These are phyloP conservation scores for Lithophane leautieri DNA, from an alignment of 2,888 invertebrate species.

Conservation along the genomic window DNA sequence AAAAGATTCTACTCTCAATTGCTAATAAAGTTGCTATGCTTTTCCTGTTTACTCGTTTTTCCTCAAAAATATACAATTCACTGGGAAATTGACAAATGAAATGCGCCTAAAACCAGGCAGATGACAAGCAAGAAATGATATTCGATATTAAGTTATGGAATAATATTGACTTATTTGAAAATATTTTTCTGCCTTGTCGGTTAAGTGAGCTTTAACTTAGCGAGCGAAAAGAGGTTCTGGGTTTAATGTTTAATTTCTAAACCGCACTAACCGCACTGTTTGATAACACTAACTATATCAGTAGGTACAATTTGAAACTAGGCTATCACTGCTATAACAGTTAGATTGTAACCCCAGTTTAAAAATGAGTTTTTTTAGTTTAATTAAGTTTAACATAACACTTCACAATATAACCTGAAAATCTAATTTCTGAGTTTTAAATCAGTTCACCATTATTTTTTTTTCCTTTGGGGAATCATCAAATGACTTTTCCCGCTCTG, in stretches of 20 bases:
- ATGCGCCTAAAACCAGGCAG: constrained; percentile 26
- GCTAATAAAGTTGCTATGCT: constrained; percentile 27
- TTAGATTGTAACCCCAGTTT: too few species aligned
- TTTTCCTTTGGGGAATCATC: too few species aligned
- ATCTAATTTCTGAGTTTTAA: neutral
- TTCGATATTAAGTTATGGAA: constrained; percentile 31
- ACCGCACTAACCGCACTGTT: too few species aligned
- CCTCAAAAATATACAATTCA: constrained; percentile 31
- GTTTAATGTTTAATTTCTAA: neutral
- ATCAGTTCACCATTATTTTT: constrained; percentile 11
- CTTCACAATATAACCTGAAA: neutral
- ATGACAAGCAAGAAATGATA: constrained; percentile 24
- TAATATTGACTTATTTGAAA: constrained; percentile 15
- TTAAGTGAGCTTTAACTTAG: neutral
- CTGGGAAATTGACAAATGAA: constrained; percentile 39
- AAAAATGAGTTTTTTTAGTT: too few species aligned
- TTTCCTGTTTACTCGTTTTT: constrained; percentile 42
- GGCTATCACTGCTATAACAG: too few species aligned
- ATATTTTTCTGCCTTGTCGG: constrained; percentile 1
- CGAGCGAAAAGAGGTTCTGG: neutral
- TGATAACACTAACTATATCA: neutral
- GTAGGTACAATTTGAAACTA: too few species aligned
- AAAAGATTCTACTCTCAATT: constrained; percentile 28
- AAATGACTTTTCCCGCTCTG: too few species aligned
- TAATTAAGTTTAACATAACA: too few species aligned